phyloP scores from a whole-genome alignment of 2,888 invertebrate genomes.

The Tenthredo amoena region DNA sequence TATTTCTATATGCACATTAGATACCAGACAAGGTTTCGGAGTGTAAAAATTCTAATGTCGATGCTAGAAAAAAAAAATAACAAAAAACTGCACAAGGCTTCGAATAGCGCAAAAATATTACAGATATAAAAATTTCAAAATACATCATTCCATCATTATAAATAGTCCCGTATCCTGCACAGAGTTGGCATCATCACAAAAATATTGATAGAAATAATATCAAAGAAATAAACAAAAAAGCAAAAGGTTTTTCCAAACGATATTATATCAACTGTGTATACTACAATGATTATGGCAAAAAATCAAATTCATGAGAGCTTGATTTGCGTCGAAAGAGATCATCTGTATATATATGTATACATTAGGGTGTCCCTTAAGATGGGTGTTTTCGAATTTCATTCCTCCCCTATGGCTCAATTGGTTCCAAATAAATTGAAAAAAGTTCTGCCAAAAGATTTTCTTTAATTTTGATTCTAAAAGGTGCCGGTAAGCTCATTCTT shows the following conservation, averaged over 20 bases:
- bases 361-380: too few relatives aligned
- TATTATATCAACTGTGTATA: conserved; percentile 2
- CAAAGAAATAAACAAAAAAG: conserved; percentile 45
- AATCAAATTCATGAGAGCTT: conserved; percentile 22
- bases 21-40: background rate
- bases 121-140: conserved; percentile 9
- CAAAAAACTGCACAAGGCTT: background rate
- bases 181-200: conserved; percentile 29
- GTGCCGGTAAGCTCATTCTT: too few relatives aligned
- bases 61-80: background rate
- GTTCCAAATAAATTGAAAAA: too few relatives aligned
- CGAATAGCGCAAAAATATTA: background rate
- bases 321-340: background rate
- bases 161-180: conserved; percentile 21
- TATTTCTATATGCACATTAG: background rate
- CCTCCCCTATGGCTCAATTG: too few relatives aligned
- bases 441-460: too few relatives aligned
- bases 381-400: too few relatives aligned
- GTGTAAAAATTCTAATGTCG: background rate
- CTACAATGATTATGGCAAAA: conserved; percentile 32
- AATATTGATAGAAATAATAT: conserved; percentile 4
- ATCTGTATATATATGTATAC: background rate
- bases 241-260: background rate
- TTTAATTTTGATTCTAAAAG: too few relatives aligned
- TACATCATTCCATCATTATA: conserved; percentile 34